Evolutionary conservation across 2,888 invertebrate species (phyloP), one percentile per base, ranked within the genome.

Genomic region (Adineta ricciae): DNA sequence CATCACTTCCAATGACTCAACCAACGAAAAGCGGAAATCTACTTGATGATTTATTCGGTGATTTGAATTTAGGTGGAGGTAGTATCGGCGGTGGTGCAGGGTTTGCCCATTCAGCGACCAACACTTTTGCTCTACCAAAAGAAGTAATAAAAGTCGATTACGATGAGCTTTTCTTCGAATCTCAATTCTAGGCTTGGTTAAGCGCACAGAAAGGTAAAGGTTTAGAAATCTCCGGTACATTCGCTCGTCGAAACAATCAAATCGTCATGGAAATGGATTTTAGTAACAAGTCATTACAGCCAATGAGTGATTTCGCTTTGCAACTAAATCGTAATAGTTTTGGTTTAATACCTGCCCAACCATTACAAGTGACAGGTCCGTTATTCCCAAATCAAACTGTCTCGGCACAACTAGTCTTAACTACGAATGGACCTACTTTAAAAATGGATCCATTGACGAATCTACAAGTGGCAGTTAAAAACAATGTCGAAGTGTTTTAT

Each of bases 261-360:
- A 93, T 96, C 86, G 93, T 93, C 86, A 96, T 99, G 95, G 98
- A 99, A 89, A 93, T 99, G 93, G 95, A 95, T 0, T 94, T 99
- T 89, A 95, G 95, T 56, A 99, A 99, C 91, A 96, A 95, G 90
- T 97, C 99, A 2, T 96, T 99, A 96, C 96, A 96, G 90, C 94
- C 96, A 24, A 96, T 99, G 95, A 93, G 93, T 88, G 94, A 94
- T 14, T 98, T 99, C 91, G 98, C 98, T 24, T 95, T 99, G 89
- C 98, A 99, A 90, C 93, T 99, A 89, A 99, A 99, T 91, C 98
- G 97, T 91, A 99, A 99, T 92, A 95, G 97, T 91, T 99, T 99
- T 92, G 98, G 98, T 83, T 91, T 99, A 87, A 93, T 94, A 88
- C 97, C 97, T 9, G 93, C 94, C 27, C 93, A 94, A 56, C 95